These are phyloP conservation scores for Brotula barbata DNA, from an alignment of 2,797 vertebrate genomes.

Conservation along the genomic window DNA sequence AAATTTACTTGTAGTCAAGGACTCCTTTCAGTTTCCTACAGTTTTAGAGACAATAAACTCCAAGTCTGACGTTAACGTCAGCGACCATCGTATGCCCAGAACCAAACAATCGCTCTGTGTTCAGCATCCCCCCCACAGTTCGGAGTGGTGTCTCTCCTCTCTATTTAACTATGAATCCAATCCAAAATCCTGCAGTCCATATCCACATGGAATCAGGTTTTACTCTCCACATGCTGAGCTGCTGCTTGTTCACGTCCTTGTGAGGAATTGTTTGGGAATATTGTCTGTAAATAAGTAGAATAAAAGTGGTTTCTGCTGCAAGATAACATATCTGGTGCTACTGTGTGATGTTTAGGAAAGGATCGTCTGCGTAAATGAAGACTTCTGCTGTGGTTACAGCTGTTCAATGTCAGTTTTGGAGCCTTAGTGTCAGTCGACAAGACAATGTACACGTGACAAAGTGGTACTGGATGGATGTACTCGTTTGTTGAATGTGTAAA, in stretches of 20 bases:
- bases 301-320: too few species aligned
- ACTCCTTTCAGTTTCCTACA: constrained; percentile 10
- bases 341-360: too few species aligned
- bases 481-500: too few species aligned
- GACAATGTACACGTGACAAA: too few species aligned
- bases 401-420: too few species aligned
- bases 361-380: too few species aligned
- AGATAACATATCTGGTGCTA: too few species aligned
- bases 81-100: constrained; percentile 24
- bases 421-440: too few species aligned
- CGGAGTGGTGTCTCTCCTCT: constrained; percentile 29
- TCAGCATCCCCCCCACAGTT: constrained; percentile 12
- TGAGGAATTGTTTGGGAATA: constrained; percentile 12
- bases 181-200: constrained; percentile 29
- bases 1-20: constrained; percentile 28
- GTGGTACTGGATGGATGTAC: too few species aligned
- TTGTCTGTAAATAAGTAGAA: background rate
- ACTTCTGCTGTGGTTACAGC: too few species aligned
- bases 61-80: constrained; percentile 1
- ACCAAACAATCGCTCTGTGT: constrained; percentile 22
- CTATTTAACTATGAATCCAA: constrained; percentile 38
- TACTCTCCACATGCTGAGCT: constrained; percentile 27
- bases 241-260: constrained; percentile 14
- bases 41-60: constrained; percentile 1
- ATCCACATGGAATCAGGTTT: background rate